Percentiles rank a stretch among this genome's conserved stretches.
Conservation (phyloP, 2,113 vertebrate species). For the Rynchops niger region DNA sequence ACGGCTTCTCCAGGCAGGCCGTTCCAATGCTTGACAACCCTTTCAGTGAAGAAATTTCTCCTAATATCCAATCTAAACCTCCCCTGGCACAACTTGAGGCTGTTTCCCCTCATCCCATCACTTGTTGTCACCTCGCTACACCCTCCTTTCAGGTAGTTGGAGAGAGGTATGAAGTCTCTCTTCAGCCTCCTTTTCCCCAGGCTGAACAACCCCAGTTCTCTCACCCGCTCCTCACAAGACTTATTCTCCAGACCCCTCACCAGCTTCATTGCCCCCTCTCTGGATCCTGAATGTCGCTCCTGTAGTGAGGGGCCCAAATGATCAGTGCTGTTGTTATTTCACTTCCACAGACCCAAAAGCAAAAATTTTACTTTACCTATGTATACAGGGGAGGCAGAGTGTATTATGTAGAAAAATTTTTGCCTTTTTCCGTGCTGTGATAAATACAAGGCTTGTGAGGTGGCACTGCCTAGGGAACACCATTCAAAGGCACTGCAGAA, state of each 20-base stretch:
- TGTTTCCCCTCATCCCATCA: fast-evolving
- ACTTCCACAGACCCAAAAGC: background rate
- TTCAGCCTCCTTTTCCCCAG: background rate
- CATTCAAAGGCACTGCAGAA: background rate
- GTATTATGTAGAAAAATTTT: background rate
- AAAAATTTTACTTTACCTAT: background rate
- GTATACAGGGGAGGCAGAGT: fast-evolving
- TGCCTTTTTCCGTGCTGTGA: background rate
- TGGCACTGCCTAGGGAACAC: fast-evolving
- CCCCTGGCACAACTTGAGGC: too few species aligned
- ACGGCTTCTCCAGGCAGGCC: background rate
- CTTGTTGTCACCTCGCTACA: background rate
- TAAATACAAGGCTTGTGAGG: background rate
- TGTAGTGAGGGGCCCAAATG: background rate
- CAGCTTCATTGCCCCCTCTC: fast-evolving
- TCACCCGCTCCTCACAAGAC: fast-evolving
- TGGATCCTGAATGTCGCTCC: background rate
- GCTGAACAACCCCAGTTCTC: background rate
- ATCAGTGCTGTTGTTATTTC: background rate
- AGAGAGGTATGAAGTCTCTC: background rate
- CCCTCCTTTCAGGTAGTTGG: background rate
- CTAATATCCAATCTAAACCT: background rate
- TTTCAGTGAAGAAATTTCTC: background rate
- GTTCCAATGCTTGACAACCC: background rate
- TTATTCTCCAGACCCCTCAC: background rate